Conservation (phyloP, 2,888 invertebrate species). For the Acrobasis suavella region DNA sequence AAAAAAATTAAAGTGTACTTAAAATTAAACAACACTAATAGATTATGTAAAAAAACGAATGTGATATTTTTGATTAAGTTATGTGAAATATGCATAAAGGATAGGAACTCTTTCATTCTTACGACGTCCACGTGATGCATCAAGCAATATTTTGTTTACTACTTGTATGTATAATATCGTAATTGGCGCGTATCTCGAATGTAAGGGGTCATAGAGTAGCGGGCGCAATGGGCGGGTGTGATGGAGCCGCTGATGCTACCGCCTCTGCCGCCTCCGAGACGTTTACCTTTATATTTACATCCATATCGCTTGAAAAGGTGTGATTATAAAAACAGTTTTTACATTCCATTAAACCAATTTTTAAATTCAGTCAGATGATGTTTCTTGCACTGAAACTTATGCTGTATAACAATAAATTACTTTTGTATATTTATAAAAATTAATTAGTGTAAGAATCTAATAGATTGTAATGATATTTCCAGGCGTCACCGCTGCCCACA, state of each 20-base stretch:
- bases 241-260: constrained; percentile 73
- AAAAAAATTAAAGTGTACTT: neutral
- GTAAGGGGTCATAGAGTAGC: constrained; percentile 40
- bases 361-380: neutral
- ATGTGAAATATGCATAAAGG: constrained; percentile 3
- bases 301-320: constrained; percentile 74
- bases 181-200: constrained; percentile 39
- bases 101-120: neutral
- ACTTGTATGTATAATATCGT: constrained; percentile 32
- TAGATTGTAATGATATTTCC: constrained; percentile 47
- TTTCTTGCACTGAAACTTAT: neutral
- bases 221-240: constrained; percentile 70
- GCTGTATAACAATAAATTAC: neutral
- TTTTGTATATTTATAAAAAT: too few relatives aligned
- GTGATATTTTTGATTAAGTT: neutral
- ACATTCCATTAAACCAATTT: neutral
- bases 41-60: neutral
- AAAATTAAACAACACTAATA: neutral
- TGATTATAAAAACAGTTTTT: constrained; percentile 27
- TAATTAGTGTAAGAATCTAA: too few relatives aligned
- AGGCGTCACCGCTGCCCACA: constrained; percentile 94
- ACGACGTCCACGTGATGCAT: neutral
- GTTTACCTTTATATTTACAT: constrained; percentile 63
- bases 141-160: constrained; percentile 1
- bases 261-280: constrained; percentile 66